phyloP scores from a whole-genome alignment of 2,797 vertebrate genomes.

The Salmo trutta region DNA sequence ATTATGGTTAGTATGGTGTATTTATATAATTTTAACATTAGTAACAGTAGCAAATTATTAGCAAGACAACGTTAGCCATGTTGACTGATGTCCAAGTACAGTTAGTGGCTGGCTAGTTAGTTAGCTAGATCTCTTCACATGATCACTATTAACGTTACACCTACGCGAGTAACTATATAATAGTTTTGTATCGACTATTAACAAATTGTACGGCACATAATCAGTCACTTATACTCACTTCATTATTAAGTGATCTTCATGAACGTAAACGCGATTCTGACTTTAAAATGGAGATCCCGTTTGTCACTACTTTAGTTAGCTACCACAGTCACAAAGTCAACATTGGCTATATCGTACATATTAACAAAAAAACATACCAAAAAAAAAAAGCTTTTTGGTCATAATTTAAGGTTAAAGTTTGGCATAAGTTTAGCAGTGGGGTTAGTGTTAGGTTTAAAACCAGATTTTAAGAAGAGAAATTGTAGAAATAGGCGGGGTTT shows the following conservation, averaged over 20 bases:
- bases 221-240: conserved; percentile 4
- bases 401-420: too few relatives aligned
- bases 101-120: neutral
- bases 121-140: neutral
- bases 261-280: neutral
- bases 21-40: neutral
- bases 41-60: neutral
- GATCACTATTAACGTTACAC: neutral
- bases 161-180: neutral
- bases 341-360: too few relatives aligned
- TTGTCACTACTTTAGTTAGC: neutral
- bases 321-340: too few relatives aligned
- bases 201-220: neutral
- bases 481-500: too few relatives aligned
- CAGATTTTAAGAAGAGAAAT: too few relatives aligned
- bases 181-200: neutral
- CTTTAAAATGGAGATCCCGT: neutral
- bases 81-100: neutral
- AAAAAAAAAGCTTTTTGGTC: too few relatives aligned
- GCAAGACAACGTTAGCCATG: neutral
- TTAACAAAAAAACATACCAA: too few relatives aligned
- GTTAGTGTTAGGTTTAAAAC: too few relatives aligned
- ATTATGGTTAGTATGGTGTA: neutral
- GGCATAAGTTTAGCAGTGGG: too few relatives aligned
- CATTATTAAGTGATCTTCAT: conserved; percentile 3